Evolutionary conservation across 1,140 invertebrate species (phyloP), one percentile per base, ranked within the genome.

Genomic region (Halyomorpha halys): DNA sequence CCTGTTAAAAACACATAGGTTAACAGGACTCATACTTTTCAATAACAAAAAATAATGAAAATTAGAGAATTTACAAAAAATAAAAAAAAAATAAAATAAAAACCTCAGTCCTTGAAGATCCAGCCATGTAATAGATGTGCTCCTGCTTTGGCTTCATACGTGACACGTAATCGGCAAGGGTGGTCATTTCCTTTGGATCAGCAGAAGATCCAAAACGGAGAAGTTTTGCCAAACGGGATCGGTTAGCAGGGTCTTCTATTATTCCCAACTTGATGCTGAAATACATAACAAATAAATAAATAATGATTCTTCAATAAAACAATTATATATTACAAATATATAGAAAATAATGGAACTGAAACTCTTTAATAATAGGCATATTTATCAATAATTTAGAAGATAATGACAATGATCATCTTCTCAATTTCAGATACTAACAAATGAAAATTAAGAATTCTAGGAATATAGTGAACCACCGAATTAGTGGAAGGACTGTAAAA

Each of bases 101-200:
- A 67, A 82, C 83, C 75, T 98, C 96, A n/a, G 83, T 85, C 65
- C 84, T 83, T 56, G 82, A 86, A 45, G 90, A 75, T 63, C 94
- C 97, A 69, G 96, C 96, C 72, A 99, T 90, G 76, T 97, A 99
- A 76, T 92, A 99, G 72, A 99, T 97, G 71, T 87, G 81, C 44
- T 94, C 86, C 76, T 99, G 97, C 68, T 92, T 94, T n/a, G 91
- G 84, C 76, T 97, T 97, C 97, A 99, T 99, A 66, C 97, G 81
- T 53, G 84, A 81, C 16, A 98, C 89, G 74, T 99, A 99, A 65
- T 97, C 92, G 0, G 84, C 77, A 25, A 99, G 78, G 62, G 82
- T 86, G 0, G 91, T 93, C 62, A 83, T 77, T 65, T 82, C 72
- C 79, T 59, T 82, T 79, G 69, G 27, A 63, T 53, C 21, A 59